A percentile compares a stretch with the other conserved stretches of the same genome.
Evolutionary conservation across 2,113 vertebrate species (phyloP).

Genomic region (Centropus unirufus): DNA sequence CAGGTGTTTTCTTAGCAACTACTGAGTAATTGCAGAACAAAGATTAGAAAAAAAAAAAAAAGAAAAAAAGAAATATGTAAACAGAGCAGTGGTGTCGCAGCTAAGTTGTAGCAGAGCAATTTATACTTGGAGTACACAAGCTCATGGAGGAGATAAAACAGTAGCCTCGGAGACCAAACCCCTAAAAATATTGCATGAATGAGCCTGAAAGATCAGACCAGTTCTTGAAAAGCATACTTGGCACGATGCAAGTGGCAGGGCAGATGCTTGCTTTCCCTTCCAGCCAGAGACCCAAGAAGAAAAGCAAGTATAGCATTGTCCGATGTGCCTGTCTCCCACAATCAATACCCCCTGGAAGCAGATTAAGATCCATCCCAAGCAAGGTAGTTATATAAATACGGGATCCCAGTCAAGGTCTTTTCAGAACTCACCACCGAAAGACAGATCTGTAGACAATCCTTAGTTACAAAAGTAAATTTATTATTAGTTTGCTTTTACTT

Average conservation of each 20-base stretch:
- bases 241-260: fast-evolving
- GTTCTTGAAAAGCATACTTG: background rate
- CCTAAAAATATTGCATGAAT: background rate
- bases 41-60: background rate
- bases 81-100: background rate
- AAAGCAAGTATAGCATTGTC: background rate
- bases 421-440: background rate
- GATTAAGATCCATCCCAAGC: background rate
- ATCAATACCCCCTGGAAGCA: fast-evolving
- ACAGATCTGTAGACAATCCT: background rate
- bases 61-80: background rate
- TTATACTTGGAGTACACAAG: fast-evolving
- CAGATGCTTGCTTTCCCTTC: background rate
- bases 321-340: background rate
- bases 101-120: background rate
- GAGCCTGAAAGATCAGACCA: background rate
- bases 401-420: background rate
- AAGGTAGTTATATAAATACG: background rate
- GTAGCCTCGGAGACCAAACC: background rate
- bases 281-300: background rate
- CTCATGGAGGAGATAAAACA: fast-evolving
- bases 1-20: slow-evolving; percentile 49
- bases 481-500: slow-evolving; percentile 49
- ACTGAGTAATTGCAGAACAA: slow-evolving; percentile 52
- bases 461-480: slow-evolving; percentile 79